Conservation (phyloP, 2,113 vertebrate species). For the Platichthys flesus region DNA sequence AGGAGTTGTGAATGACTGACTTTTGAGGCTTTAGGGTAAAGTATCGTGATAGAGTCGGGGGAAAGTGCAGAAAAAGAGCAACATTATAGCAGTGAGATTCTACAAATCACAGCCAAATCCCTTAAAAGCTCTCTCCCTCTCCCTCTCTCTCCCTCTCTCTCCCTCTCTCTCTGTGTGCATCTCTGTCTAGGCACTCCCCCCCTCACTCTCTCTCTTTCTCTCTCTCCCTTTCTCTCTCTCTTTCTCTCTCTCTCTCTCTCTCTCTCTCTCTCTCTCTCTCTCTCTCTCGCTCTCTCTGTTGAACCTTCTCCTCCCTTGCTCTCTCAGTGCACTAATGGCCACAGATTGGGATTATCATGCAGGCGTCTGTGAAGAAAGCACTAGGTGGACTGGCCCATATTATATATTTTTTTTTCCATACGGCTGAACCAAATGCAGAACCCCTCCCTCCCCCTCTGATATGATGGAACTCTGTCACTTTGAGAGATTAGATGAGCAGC, state of each 20-base stretch:
- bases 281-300: constrained; percentile 29
- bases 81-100: constrained; percentile 79
- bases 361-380: constrained; percentile 78
- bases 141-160: not conserved
- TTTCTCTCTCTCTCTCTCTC: constrained; percentile 23
- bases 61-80: constrained; percentile 65
- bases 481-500: constrained; percentile 72
- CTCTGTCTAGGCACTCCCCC: constrained; percentile 56
- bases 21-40: constrained; percentile 44
- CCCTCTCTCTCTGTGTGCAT: constrained; percentile 44
- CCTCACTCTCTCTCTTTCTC: constrained; percentile 26
- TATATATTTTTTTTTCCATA: constrained; percentile 36
- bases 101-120: constrained; percentile 85
- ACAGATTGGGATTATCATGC: constrained; percentile 85
- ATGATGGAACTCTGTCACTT: constrained; percentile 70
- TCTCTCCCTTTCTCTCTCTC: constrained; percentile 34
- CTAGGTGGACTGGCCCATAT: constrained; percentile 62
- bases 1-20: constrained; percentile 26
- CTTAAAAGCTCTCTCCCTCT: constrained; percentile 81
- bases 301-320: constrained; percentile 60
- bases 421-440: constrained; percentile 53
- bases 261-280: constrained; percentile 36
- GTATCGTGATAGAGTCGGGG: constrained; percentile 58
- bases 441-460: constrained; percentile 10
- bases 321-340: constrained; percentile 76